Evolutionary conservation across 2,113 vertebrate genomes (phyloP), one percentile per base, ranked within the genome.

Genomic region (Pholis gunnellus): DNA sequence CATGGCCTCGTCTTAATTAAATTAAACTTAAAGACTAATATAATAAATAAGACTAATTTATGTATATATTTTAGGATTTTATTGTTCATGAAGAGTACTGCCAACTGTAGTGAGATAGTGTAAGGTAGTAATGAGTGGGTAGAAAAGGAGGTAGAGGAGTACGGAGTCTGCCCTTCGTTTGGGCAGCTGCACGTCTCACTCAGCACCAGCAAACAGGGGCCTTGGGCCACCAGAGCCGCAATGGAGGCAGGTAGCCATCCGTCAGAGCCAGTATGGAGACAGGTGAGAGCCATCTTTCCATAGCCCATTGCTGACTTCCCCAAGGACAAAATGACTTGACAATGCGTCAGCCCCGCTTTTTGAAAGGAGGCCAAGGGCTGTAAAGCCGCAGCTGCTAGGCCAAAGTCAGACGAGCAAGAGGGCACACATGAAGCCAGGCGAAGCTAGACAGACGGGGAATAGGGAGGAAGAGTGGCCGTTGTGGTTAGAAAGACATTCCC

Each of bases 291-390:
- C 93, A 90, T 95, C 94, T 95, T 96, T 97, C 95, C 94, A 95
- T 93, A 95, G 91, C 94, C 93, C 88, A 93, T 88, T 93, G 92
- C 94, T 92, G 91, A 92, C 92, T 93, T 94, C 93, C 92, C 94
- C 95, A 97, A 97, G 96, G 96, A 97, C 95, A 95, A 96, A 95
- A 94, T 91, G 92, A 96, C 94, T 96, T 94, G 88, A 97, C 96
- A 88, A 96, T 95, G 88, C 71, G 92, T 94, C 94, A 94, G 91
- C 92, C 87, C 69, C 80, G 59, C 81, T 82, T 76, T 92, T 86
- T 91, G 91, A 94, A 92, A 92, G 70, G 82, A 93, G 88, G 92
- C 88, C 93, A 93, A 89, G 83, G 81, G 85, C 88, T 90, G 87
- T 81, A 85, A 87, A 87, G 72, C 88, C 80, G 85, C 94, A 95